Evolutionary conservation across 2,113 vertebrate species (phyloP), one percentile per base, ranked within the genome.

Genomic region (Anolis sagrei): DNA sequence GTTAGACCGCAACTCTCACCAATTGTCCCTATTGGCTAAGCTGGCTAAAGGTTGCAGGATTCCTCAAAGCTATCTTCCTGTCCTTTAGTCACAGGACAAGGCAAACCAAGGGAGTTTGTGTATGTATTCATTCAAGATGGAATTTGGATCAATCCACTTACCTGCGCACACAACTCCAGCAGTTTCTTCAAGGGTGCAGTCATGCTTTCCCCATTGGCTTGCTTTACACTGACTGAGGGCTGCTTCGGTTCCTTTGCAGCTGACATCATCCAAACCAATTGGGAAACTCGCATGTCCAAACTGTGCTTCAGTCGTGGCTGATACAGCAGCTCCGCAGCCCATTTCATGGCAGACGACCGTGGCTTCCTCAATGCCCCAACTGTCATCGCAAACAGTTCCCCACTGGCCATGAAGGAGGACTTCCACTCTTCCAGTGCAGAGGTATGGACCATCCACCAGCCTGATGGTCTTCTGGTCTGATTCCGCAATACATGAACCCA

Each of bases 111-210:
- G 39, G 39, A 44, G 39, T 44, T 44, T 44, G 39, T 44, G 5
- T 44, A 44, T 44, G 39, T 44, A 44, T 44, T 44, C 39, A 44
- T 44, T 44, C 39, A 44, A 44, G 39, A 44, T 44, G 39, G 5
- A 44, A 44, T 44, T 44, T 44, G 39, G 39, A 44, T 6, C 23
- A 36, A 27, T 23, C 2, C 25, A 48, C 29, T 89, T 83, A 93
- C 87, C 91, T 87, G 84, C 8, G 0, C 90, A 93, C 69, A 74
- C 85, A 39, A 87, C 86, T 0, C 62, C 68, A 7, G 85, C 68
- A 48, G 23, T 39, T 48, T 75, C 73, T 25, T 39, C 23, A 7
- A 27, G 36, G 8, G 44, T 10, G 5, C 73, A 75, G 39, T 75
- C 13, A 27, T 75, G 39, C 1, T 48, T 3, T 25, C 73, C 36